Evolutionary conservation across 2,113 vertebrate genomes (phyloP), one percentile per base, ranked within the genome.

Genomic region (Salvelinus fontinalis): DNA sequence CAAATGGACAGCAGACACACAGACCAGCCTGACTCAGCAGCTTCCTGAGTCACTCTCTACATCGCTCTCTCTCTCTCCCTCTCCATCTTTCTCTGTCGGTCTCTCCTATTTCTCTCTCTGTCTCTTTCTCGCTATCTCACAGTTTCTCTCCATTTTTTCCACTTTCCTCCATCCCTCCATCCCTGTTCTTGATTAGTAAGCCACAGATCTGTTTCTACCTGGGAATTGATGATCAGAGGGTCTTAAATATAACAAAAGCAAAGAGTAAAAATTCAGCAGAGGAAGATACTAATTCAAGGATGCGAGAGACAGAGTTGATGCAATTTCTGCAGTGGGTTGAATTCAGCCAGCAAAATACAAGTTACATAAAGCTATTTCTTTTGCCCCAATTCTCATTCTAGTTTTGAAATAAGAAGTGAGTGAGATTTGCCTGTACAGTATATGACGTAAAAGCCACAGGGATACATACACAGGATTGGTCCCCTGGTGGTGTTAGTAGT

Each of bases 1-100:
- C 86, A 84, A 93, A 93, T 91, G 90, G 91, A 86, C 73, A 65
- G 59, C 70, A 59, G 83, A 83, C 83, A 76, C 75, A 24, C 5
- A 9, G 78, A 84, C 84, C 79, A 73, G 51, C 83, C 90, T 92
- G 87, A 93, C 87, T 92, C 92, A 86, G 90, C 90, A 75, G 4
- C 13, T 75, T 78, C 39, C 77, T 75, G 4, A 0, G 29, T 79
- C 14, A 74, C 3, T 9, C 77, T 81, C 73, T 9, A 44, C 9
- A 44, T 44, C 9, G 9, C 34, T 57, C 29, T 27, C 78, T 44
- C 34, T 75, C 71, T 48, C 74, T 74, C 9, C 31, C 49, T 48
- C 6, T 2, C 14, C 27, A 1, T 22, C 73, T 14, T 73, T 59
- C 69, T 22, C 69, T 49, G 72, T 66, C 51, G 14, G 4, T 54